Evolutionary conservation across 2,888 invertebrate species (phyloP).

Genomic region (Drosophila parthenogenetica): DNA sequence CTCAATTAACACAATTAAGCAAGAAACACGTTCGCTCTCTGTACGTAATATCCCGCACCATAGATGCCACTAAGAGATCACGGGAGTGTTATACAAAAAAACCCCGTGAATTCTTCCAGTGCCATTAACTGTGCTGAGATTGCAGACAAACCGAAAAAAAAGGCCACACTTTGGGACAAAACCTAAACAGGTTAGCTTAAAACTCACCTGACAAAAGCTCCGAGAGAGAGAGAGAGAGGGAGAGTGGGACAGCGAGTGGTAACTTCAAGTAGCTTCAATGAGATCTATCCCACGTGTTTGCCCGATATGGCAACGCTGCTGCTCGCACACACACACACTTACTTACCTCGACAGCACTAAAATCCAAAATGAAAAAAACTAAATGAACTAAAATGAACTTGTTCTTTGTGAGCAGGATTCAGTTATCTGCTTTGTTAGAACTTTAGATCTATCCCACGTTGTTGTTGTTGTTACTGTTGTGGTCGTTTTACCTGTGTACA

Average conservation of each 20-base stretch:
- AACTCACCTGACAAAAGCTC: conserved; percentile 5
- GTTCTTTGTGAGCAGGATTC: conserved; percentile 17
- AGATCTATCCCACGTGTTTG: conserved; percentile 31
- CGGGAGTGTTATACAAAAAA: conserved; percentile 83
- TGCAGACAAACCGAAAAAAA: conserved; percentile 28
- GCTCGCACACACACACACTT: conserved; percentile 14
- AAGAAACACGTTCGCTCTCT: conserved; percentile 10
- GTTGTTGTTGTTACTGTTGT: not conserved
- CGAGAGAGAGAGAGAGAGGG: not conserved
- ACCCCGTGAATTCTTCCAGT: conserved; percentile 89
- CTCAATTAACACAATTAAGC: conserved; percentile 63
- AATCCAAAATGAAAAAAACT: not conserved
- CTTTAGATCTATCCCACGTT: conserved; percentile 54
- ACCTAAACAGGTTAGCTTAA: conserved; percentile 11
- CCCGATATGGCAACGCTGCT: conserved; percentile 31
- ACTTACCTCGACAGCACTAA: conserved; percentile 24
- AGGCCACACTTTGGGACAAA: conserved; percentile 25
- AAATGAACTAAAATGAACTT: conserved; percentile 7
- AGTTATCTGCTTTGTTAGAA: conserved; percentile 26
- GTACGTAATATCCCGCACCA: conserved; percentile 82
- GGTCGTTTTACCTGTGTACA: conserved; percentile 27
- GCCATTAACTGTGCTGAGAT: conserved; percentile 87
- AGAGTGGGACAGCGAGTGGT: not conserved
- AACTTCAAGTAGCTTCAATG: conserved; percentile 13
- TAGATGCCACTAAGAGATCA: conserved; percentile 86